phyloP scores from a whole-genome alignment of 2,797 vertebrate species.

The Typhlichthys eigenmanni region DNA sequence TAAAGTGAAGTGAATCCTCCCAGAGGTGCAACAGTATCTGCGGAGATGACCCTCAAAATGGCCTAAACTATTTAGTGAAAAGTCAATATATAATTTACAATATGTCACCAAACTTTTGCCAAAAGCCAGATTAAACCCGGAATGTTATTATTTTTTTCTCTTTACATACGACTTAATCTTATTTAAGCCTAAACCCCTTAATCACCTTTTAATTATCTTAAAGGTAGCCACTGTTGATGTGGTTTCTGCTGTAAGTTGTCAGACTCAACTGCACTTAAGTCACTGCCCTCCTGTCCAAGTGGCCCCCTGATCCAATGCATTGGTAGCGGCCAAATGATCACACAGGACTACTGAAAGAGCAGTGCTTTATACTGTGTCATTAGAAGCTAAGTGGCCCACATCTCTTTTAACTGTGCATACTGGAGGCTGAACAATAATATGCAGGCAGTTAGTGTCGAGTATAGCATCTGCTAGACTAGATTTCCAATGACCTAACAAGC shows the following conservation, averaged over 20 bases:
- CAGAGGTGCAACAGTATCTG: constrained; percentile 12
- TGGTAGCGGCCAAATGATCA: constrained; percentile 72
- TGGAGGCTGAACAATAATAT: constrained; percentile 40
- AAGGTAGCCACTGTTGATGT: constrained; percentile 64
- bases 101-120: neutral
- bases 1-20: constrained; percentile 36
- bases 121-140: constrained; percentile 25
- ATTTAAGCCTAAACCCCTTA: constrained; percentile 64
- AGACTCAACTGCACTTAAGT: constrained; percentile 24
- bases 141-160: constrained; percentile 57
- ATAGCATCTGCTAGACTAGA: constrained; percentile 19
- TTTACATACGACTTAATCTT: constrained; percentile 47
- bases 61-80: constrained; percentile 7
- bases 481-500: constrained; percentile 10
- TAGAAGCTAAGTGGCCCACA: constrained; percentile 50
- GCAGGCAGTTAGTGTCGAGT: constrained; percentile 22
- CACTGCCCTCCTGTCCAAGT: constrained; percentile 9
- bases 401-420: constrained; percentile 55
- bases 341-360: constrained; percentile 47
- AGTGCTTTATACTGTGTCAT: constrained; percentile 62
- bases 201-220: constrained; percentile 71
- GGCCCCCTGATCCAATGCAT: constrained; percentile 21
- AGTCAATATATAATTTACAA: neutral
- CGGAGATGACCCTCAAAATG: neutral
- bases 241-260: constrained; percentile 54